phyloP scores from a whole-genome alignment of 2,888 invertebrate species.

The Hesperia comma region DNA sequence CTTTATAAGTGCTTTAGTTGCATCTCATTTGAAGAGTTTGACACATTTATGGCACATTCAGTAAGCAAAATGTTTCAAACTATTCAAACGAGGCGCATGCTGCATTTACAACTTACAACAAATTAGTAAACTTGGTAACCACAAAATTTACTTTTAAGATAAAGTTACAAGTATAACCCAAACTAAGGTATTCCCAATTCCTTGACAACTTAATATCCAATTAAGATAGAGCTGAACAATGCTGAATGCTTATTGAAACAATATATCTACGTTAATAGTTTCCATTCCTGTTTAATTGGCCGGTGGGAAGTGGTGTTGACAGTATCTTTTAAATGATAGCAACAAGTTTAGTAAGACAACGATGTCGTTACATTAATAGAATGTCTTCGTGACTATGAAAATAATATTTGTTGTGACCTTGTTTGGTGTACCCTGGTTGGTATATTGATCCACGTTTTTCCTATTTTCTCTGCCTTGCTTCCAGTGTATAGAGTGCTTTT shows the following conservation, averaged over 20 bases:
- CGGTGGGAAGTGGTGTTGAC: slow-evolving; percentile 4
- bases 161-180: too few relatives aligned
- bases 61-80: too few relatives aligned
- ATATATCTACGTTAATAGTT: slow-evolving; percentile 25
- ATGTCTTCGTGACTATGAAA: neutral
- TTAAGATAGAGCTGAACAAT: slow-evolving; percentile 27
- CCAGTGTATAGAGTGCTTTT: too few relatives aligned
- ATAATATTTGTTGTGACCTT: neutral
- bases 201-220: slow-evolving; percentile 18
- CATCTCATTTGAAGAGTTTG: too few relatives aligned
- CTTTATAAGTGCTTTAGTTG: too few relatives aligned
- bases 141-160: too few relatives aligned
- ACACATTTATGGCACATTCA: too few relatives aligned
- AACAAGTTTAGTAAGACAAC: slow-evolving; percentile 4
- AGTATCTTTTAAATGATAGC: neutral
- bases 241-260: slow-evolving; percentile 22
- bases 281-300: slow-evolving; percentile 18
- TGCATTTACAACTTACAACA: too few relatives aligned
- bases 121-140: too few relatives aligned
- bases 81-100: too few relatives aligned
- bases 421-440: neutral
- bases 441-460: too few relatives aligned
- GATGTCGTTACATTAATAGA: neutral
- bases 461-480: too few relatives aligned
- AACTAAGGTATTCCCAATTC: slow-evolving; percentile 9